Evolutionary conservation across 2,797 vertebrate genomes (phyloP).

Genomic region (Nothura maculosa): DNA sequence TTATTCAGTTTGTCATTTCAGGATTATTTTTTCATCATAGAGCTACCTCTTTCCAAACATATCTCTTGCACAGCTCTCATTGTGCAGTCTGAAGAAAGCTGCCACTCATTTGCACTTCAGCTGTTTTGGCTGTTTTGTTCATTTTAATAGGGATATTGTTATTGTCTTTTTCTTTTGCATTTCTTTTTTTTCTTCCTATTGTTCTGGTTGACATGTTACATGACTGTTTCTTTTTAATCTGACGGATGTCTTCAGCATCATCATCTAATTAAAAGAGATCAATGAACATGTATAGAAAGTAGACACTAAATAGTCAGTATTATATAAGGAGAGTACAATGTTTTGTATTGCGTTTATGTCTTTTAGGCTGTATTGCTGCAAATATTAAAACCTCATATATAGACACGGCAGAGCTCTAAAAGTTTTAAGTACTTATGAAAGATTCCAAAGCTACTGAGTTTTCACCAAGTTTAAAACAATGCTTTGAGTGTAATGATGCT

Average conservation of each 20-base stretch:
- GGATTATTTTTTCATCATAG: not conserved
- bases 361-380: not conserved
- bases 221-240: not conserved
- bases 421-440: not conserved
- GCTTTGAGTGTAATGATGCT: not conserved
- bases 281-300: not conserved
- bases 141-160: slow-evolving; percentile 43
- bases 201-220: slow-evolving; percentile 5
- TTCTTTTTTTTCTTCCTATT: not conserved
- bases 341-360: not conserved
- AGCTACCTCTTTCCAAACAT: not conserved
- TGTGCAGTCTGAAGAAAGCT: not conserved
- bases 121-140: not conserved
- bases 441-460: not conserved
- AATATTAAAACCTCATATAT: not conserved
- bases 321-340: not conserved
- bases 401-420: not conserved
- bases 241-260: slow-evolving; percentile 18
- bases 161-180: not conserved
- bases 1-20: not conserved
- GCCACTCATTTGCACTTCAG: not conserved
- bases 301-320: not conserved
- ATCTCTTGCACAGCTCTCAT: not conserved
- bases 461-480: not conserved
- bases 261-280: not conserved